Percentiles rank a stretch among this genome's conserved stretches.
Evolutionary conservation across 2,113 vertebrate genomes (phyloP).

Genomic region (Tychaedon coryphoeus): DNA sequence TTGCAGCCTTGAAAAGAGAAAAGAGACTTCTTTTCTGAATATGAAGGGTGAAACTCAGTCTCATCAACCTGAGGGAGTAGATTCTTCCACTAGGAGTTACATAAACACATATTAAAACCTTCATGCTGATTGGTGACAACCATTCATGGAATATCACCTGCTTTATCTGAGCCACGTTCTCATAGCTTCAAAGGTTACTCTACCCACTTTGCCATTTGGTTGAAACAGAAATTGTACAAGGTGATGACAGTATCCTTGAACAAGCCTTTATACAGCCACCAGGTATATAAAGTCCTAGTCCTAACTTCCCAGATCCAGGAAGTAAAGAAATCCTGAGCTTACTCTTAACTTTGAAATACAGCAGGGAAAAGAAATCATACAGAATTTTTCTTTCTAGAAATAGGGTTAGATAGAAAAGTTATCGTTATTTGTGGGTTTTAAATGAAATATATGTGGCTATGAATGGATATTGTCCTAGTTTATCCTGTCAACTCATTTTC

Average conservation of each 20-base stretch:
- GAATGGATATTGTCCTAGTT: neutral
- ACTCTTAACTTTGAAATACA: neutral
- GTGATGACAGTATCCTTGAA: neutral
- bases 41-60: neutral
- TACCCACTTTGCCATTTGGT: neutral
- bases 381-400: neutral
- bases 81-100: neutral
- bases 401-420: neutral
- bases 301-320: neutral
- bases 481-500: neutral
- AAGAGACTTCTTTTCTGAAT: neutral
- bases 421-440: neutral
- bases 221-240: neutral
- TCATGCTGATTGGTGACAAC: neutral
- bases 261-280: neutral
- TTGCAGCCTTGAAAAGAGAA: neutral
- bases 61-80: neutral
- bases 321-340: neutral
- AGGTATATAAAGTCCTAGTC: neutral
- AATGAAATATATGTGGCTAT: neutral
- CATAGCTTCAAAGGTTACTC: neutral
- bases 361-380: neutral
- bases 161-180: neutral
- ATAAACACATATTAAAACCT: neutral
- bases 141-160: neutral